Base-by-base conservation (phyloP, 1,140 invertebrate genomes). In the Penaeus indicus region DNA sequence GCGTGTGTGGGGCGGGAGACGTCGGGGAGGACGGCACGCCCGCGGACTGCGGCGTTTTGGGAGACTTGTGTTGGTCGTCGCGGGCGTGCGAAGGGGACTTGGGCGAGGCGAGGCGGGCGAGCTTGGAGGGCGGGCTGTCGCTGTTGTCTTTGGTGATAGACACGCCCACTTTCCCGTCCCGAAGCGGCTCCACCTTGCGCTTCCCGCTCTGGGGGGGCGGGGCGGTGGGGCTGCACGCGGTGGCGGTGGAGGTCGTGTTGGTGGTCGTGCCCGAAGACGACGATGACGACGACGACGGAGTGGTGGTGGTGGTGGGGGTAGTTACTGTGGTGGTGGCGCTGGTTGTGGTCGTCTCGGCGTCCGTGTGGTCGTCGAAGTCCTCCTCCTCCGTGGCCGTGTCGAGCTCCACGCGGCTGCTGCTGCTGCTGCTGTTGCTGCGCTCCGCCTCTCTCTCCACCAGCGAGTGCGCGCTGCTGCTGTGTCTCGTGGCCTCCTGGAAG, bases 111-210 rank as follows among this genome's bases (percentile, higher is more conserved):
- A 91, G 86, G 25, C 90, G 42, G 86, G 90, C 78, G 22, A 84
- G 61, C 64, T 91, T 88, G 47, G 61, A 42, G 32, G 89, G 86
- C 22, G 85, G 82, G 60, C 77, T 89, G 64, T 61, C 69, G 11
- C 38, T 67, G 63, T 77, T 80, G 84, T 90, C 69, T 22, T 89
- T 89, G n/a, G 78, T 69, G 38, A 89, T 89, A 25, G 89, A 61
- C 13, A 86, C 67, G 16, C 89, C 89, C 7, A 89, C 72, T 61
- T 90, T 88, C 67, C 86, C 86, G 60, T 90, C 85, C 61, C 77
- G 75, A 10, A 90, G 72, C 13, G 88, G 87, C 84, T 91, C 89
- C 3, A 90, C 87, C 72, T 90, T 91, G 19, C 89, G 84, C 64
- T 89, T 89, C 13, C 60, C 80, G 21, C 79, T 27, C 42, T 72